Conservation (phyloP, 2,888 invertebrate genomes). For the Chloromyia formosa region DNA sequence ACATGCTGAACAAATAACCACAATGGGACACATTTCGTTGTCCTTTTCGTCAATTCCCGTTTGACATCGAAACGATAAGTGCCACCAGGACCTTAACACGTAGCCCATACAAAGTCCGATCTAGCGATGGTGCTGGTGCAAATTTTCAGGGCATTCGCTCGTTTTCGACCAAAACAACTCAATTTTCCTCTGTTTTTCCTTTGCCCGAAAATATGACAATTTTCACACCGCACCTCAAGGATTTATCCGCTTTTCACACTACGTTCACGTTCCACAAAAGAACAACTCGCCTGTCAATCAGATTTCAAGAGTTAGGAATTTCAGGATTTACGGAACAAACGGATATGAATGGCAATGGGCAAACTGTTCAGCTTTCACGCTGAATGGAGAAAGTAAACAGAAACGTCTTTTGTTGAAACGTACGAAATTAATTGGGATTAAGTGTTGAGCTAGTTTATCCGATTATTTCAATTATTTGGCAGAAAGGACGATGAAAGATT, state of each 20-base stretch:
- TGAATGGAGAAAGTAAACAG: conserved; percentile 28
- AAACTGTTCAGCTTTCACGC: conserved; percentile 17
- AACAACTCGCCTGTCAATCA: conserved; percentile 41
- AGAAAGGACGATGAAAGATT: not conserved
- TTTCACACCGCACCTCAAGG: conserved; percentile 22
- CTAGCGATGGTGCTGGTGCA: not conserved
- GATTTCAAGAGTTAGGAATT: conserved; percentile 32
- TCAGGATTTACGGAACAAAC: not conserved
- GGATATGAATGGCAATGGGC: conserved; percentile 6
- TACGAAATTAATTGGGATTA: conserved; percentile 43
- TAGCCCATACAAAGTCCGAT: not conserved
- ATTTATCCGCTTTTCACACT: conserved; percentile 8
- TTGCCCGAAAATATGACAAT: conserved; percentile 16
- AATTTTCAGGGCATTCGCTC: conserved; percentile 40
- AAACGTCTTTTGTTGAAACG: conserved; percentile 31
- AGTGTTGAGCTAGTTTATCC: conserved; percentile 38
- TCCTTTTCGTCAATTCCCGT: conserved; percentile 26
- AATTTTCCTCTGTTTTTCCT: conserved; percentile 23
- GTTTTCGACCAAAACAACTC: conserved; percentile 35
- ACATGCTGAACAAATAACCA: conserved; percentile 45
- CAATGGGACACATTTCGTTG: conserved; percentile 34
- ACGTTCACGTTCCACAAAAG: conserved; percentile 22
- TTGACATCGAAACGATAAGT: not conserved
- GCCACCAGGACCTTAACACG: not conserved
- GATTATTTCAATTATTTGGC: conserved; percentile 18